Evolutionary conservation across 2,888 invertebrate species (phyloP).

Genomic region (Apomyelois bistriatella): DNA sequence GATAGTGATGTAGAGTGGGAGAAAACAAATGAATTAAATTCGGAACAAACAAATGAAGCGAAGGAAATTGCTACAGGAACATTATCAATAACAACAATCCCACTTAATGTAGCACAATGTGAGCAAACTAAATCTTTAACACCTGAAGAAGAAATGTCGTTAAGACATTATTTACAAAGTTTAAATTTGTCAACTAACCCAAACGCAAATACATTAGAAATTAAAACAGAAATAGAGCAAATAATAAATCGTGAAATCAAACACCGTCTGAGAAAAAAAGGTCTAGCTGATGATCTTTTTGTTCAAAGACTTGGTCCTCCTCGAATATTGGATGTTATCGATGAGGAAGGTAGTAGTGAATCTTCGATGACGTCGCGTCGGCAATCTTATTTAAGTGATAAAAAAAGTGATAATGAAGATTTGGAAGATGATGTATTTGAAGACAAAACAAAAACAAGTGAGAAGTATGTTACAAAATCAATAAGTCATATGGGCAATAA

Average conservation of each 20-base stretch:
- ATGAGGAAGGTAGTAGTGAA: conserved; percentile 86
- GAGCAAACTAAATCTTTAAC: conserved; percentile 66
- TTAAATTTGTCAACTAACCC: conserved; percentile 77
- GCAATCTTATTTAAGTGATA: conserved; percentile 73
- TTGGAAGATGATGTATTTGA: conserved; percentile 75
- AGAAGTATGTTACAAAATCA: conserved; percentile 34
- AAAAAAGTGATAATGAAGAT: conserved; percentile 67
- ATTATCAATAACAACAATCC: conserved; percentile 60
- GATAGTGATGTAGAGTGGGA: conserved; percentile 83
- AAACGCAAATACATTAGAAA: conserved; percentile 52
- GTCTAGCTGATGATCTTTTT: conserved; percentile 55
- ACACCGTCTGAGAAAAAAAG: conserved; percentile 63
- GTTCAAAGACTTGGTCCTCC: conserved; percentile 79
- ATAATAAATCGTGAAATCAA: conserved; percentile 67
- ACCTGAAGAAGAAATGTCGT: conserved; percentile 77
- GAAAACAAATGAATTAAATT: conserved; percentile 59
- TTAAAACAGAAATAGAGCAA: conserved; percentile 68
- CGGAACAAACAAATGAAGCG: conserved; percentile 30
- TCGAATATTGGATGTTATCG: conserved; percentile 86
- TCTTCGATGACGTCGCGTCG: conserved; percentile 80
- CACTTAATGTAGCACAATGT: conserved; percentile 62
- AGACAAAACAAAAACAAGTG: conserved; percentile 42
- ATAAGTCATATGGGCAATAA: conserved; percentile 40
- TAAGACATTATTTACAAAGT: conserved; percentile 78
- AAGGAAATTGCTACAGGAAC: conserved; percentile 52